A percentile compares a stretch with the other conserved stretches of the same genome.
Evolutionary conservation across 2,888 invertebrate species (phyloP).

Genomic region (Oscheius onirici): DNA sequence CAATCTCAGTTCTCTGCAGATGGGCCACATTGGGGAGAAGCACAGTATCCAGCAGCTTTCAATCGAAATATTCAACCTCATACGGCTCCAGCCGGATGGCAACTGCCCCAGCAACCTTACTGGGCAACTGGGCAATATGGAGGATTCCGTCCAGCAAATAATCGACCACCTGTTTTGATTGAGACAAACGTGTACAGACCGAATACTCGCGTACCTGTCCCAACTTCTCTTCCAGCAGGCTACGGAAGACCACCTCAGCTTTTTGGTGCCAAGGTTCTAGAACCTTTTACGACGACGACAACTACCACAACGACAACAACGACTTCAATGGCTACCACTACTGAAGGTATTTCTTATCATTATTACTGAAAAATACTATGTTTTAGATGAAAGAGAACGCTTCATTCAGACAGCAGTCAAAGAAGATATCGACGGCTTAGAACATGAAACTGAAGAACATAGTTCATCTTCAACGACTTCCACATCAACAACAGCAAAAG

Average conservation of each 20-base stretch:
- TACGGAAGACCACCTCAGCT: constrained; percentile 9
- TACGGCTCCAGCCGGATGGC: constrained; percentile 14
- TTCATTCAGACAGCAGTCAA: constrained; percentile 22
- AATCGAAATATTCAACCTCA: constrained; percentile 20
- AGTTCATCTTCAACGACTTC: background rate
- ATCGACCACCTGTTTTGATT: constrained; percentile 13
- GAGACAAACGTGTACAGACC: constrained; percentile 21
- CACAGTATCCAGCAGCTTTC: background rate
- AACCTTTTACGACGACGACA: background rate
- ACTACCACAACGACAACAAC: constrained; percentile 1
- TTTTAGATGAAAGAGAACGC: constrained; percentile 23
- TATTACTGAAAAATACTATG: background rate
- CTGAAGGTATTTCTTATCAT: background rate
- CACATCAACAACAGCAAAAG: background rate
- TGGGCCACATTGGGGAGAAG: background rate
- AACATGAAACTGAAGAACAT: background rate
- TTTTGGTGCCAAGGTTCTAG: background rate
- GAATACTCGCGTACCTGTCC: constrained; percentile 11
- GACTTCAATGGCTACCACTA: background rate
- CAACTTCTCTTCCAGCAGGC: background rate
- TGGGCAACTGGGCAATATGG: background rate
- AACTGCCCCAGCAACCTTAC: constrained; percentile 8
- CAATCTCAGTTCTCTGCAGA: constrained; percentile 13
- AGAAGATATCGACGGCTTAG: constrained; percentile 7
- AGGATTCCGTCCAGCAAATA: background rate